Conservation (phyloP, 2,113 vertebrate genomes). For the Odocoileus hemionus region DNA sequence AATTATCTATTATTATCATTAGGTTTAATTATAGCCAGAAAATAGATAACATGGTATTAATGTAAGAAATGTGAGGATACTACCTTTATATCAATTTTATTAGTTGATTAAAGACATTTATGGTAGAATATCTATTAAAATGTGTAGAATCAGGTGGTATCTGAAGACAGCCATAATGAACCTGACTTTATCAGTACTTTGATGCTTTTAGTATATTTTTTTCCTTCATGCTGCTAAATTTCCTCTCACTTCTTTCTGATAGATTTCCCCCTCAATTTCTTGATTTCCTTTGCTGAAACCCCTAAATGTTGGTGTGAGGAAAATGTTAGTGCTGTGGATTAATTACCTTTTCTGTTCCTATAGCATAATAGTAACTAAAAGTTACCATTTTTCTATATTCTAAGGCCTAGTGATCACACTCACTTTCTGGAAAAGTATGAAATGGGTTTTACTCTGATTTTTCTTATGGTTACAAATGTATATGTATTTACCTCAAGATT, state of each 20-base stretch:
- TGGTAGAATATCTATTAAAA: neutral
- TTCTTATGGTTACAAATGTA: neutral
- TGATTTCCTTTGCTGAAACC: neutral
- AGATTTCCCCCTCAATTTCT: neutral
- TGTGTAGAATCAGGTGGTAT: neutral
- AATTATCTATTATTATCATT: neutral
- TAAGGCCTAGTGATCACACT: neutral
- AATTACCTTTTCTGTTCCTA: neutral
- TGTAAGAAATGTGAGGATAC: neutral
- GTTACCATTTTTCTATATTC: neutral
- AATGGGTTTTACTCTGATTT: neutral
- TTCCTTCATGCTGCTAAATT: neutral
- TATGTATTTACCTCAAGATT: neutral
- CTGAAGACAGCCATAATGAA: neutral
- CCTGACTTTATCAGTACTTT: neutral
- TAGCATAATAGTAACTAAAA: neutral
- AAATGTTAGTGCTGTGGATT: neutral
- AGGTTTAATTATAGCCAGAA: neutral
- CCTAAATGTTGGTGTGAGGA: neutral
- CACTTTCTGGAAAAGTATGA: neutral
- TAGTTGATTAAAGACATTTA: neutral
- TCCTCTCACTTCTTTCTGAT: neutral
- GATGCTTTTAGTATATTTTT: neutral
- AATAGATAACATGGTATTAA: neutral
- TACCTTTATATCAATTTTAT: neutral